These are phyloP conservation scores for Apodemus sylvaticus DNA, from an alignment of 2,113 vertebrate species.

Conservation along the genomic window DNA sequence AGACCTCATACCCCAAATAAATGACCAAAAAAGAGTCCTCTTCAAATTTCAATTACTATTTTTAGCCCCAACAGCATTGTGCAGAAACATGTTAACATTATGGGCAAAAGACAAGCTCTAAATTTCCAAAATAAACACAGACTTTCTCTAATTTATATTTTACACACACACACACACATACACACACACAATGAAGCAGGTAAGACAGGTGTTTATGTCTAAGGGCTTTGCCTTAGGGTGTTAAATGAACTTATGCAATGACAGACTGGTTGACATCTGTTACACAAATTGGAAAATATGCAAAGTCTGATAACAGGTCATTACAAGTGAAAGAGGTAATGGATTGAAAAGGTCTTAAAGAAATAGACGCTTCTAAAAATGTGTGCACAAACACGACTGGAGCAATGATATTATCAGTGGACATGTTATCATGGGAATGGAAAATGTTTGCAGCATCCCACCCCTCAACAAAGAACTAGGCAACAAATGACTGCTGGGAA, in stretches of 20 bases:
- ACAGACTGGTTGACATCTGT: slow-evolving; percentile 26
- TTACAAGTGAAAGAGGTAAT: not conserved
- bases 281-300: slow-evolving; percentile 19
- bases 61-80: not conserved
- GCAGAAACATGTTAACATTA: not conserved
- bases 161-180: too few relatives aligned
- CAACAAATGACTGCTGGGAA: not conserved
- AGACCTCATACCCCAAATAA: not conserved
- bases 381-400: not conserved
- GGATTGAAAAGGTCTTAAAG: not conserved
- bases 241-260: slow-evolving; percentile 21
- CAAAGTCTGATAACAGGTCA: not conserved
- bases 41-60: not conserved
- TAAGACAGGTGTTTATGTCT: slow-evolving; percentile 20
- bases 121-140: not conserved
- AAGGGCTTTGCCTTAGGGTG: not conserved
- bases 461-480: not conserved
- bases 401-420: not conserved
- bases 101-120: not conserved
- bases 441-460: not conserved
- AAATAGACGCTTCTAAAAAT: not conserved
- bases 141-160: not conserved
- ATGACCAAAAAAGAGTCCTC: not conserved
- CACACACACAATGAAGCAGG: not conserved
- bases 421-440: not conserved